Evolutionary conservation across 2,888 invertebrate species (phyloP).

Genomic region (Plagodis dolabraria): DNA sequence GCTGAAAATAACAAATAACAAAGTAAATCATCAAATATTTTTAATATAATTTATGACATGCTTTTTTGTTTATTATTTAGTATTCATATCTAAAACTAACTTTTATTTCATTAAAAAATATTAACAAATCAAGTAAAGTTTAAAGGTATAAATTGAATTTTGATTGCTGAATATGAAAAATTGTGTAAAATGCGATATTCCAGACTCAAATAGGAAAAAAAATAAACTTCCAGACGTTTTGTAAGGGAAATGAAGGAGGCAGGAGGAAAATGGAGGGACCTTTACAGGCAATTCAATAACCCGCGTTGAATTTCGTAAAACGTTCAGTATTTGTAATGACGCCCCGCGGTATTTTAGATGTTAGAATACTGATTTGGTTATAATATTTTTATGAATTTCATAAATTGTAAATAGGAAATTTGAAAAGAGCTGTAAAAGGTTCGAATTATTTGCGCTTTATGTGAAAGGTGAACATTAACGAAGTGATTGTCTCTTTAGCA

Average conservation of each 20-base stretch:
- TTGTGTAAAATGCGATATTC: constrained; percentile 5
- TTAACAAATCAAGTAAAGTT: too few relatives aligned
- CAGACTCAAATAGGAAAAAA: constrained; percentile 16
- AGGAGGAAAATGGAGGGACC: constrained; percentile 4
- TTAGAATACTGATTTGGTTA: constrained; percentile 37
- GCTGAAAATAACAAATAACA: too few relatives aligned
- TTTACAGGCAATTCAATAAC: constrained; percentile 35
- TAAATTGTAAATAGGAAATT: constrained; percentile 21
- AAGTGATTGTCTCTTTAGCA: too few relatives aligned
- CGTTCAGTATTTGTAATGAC: constrained; percentile 19
- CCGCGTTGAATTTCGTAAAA: constrained; percentile 13
- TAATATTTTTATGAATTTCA: constrained; percentile 22
- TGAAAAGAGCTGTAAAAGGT: too few relatives aligned
- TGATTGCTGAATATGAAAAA: constrained; percentile 1
- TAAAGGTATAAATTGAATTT: too few relatives aligned
- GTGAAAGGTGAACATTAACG: too few relatives aligned
- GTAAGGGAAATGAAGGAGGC: constrained; percentile 25
- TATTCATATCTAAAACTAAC: too few relatives aligned
- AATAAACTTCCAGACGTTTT: constrained; percentile 6
- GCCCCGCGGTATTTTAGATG: constrained; percentile 20
- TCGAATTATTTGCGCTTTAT: too few relatives aligned
- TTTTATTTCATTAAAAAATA: too few relatives aligned
- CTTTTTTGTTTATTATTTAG: too few relatives aligned
- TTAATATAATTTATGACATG: too few relatives aligned
- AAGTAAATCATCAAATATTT: too few relatives aligned